Evolutionary conservation across 2,797 vertebrate species (phyloP).

Genomic region (Xiphophorus birchmanni): DNA sequence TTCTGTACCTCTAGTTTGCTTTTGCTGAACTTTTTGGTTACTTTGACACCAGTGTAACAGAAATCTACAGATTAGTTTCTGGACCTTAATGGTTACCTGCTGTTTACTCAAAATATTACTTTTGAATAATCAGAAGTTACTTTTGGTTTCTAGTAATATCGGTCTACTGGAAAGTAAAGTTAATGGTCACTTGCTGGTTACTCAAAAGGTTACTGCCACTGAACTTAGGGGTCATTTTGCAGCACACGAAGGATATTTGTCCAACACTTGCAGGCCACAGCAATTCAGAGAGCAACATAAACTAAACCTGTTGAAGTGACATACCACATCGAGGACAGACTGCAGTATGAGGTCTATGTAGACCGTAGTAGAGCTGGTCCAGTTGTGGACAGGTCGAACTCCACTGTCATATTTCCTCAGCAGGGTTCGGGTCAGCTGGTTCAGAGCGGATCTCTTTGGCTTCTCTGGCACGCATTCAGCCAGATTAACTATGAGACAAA

Average conservation of each 20-base stretch:
- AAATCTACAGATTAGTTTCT: not conserved
- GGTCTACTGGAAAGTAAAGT: too few relatives aligned
- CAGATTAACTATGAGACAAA: conserved; percentile 57
- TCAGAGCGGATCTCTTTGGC: conserved; percentile 80
- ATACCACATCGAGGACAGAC: conserved; percentile 88
- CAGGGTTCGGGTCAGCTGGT: conserved; percentile 83
- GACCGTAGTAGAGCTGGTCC: conserved; percentile 80
- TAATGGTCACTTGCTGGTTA: not conserved
- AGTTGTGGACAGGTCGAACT: conserved; percentile 85
- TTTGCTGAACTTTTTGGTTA: not conserved
- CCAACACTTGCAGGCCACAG: too few relatives aligned
- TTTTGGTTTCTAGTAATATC: too few relatives aligned
- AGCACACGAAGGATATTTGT: not conserved
- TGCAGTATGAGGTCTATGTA: conserved; percentile 85
- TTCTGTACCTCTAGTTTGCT: not conserved
- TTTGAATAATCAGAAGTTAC: too few relatives aligned
- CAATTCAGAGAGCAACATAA: not conserved
- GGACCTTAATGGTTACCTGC: too few relatives aligned
- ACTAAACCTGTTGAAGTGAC: not conserved
- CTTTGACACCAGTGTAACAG: not conserved
- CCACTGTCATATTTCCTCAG: conserved; percentile 83
- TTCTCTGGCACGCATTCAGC: conserved; percentile 67
- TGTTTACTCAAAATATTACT: not conserved
- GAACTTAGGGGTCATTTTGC: not conserved
- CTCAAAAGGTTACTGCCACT: not conserved